phyloP scores from a whole-genome alignment of 2,113 vertebrate species.

The Macaca nemestrina region DNA sequence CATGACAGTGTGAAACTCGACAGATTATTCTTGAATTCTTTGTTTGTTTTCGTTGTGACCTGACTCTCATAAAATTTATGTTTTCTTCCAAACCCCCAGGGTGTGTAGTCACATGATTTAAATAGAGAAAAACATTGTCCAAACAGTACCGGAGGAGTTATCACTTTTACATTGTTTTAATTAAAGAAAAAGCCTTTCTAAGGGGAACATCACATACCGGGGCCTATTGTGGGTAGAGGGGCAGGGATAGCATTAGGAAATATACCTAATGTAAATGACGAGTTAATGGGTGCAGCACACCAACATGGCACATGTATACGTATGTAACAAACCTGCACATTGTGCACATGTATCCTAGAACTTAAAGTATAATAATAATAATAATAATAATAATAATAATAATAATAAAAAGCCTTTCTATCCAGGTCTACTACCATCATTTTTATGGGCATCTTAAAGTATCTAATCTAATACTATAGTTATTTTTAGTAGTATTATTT shows the following conservation, averaged over 20 bases:
- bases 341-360: no score
- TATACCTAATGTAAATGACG: no score
- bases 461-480: neutral
- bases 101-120: slow-evolving; percentile 50
- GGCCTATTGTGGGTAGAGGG: no score
- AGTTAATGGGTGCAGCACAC: no score
- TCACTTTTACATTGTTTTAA: slow-evolving; percentile 35
- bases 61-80: slow-evolving; percentile 55
- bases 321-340: no score
- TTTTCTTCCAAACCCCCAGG: slow-evolving; percentile 44
- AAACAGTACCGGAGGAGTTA: slow-evolving; percentile 13
- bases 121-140: slow-evolving; percentile 55
- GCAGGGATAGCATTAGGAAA: no score
- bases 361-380: no score
- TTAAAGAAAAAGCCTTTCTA: slow-evolving; percentile 38
- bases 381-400: no score
- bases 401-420: neutral
- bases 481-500: neutral
- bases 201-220: no score
- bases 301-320: no score
- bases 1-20: slow-evolving; percentile 33
- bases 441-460: neutral
- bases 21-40: slow-evolving; percentile 58
- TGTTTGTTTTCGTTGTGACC: slow-evolving; percentile 60
- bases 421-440: neutral